Evolutionary conservation across 2,888 invertebrate species (phyloP).

Genomic region (Troides aeacus): DNA sequence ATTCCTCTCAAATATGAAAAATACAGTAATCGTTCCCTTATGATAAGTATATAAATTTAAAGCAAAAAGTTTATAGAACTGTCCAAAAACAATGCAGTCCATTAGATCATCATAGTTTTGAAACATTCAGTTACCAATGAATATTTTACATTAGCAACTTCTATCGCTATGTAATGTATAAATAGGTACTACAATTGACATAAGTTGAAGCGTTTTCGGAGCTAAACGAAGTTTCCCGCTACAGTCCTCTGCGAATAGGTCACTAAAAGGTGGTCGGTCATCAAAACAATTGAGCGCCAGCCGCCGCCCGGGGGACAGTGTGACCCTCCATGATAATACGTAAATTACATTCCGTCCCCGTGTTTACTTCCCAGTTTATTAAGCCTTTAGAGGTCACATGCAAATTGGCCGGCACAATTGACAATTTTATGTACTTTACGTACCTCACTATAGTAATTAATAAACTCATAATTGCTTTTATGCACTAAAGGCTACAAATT

Average conservation of each 20-base stretch:
- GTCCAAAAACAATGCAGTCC: background rate
- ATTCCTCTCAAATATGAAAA: too few relatives aligned
- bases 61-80: too few relatives aligned
- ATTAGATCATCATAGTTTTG: conserved; percentile 15
- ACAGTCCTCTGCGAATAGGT: conserved; percentile 28
- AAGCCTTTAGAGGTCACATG: conserved; percentile 40
- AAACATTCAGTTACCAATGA: conserved; percentile 21
- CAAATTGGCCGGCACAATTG: conserved; percentile 35
- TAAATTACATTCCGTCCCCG: conserved; percentile 50
- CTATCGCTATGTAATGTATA: conserved; percentile 13
- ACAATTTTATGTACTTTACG: conserved; percentile 30
- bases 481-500: too few relatives aligned
- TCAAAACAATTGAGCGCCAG: conserved; percentile 41
- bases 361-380: conserved; percentile 46
- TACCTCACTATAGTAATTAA: background rate
- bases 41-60: too few relatives aligned
- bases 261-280: conserved; percentile 36
- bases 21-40: too few relatives aligned
- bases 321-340: conserved; percentile 46
- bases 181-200: too few relatives aligned
- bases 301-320: conserved; percentile 41
- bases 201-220: conserved; percentile 14
- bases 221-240: conserved; percentile 18
- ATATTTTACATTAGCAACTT: conserved; percentile 23
- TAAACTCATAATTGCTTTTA: background rate